Base-by-base conservation (phyloP, 2,113 vertebrate genomes). In the Proteles cristata region DNA sequence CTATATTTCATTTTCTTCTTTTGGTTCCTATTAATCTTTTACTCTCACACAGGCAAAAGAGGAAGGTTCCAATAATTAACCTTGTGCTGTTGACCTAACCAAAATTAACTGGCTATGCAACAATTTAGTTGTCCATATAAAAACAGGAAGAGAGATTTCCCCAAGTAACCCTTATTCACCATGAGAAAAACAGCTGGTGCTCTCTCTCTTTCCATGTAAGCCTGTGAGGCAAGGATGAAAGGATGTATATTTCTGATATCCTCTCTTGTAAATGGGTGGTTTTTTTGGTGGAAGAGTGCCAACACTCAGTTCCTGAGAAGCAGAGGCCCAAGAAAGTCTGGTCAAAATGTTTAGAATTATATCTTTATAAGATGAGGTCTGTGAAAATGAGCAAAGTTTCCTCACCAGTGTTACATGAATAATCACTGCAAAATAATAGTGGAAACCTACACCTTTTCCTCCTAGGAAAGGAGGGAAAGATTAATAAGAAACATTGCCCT, bases 91-190 rank as follows among this genome's bases (percentile, higher is more conserved):
- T 99, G 98, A 98, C 98, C 98, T 98, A 98, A 98, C 98, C 98
- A 98, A 98, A 99, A 99, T 99, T 98, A 99, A 99, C 98, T 98
- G 97, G 97, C 98, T 98, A 98, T 97, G 98, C 97, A 98, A 98
- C 98, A 98, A 98, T 98, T 98, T 98, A 98, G 98, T 97, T 98
- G 98, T 98, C 98, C 98, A 93, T 99, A 98, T 98, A 98, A 99
- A 99, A 99, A 99, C 99, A 99, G 99, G 99, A 99, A 99, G 98
- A 97, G 98, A 98, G 98, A 98, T 99, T 99, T 99, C 99, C 99
- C 99, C 98, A 99, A 99, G 99, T 98, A 99, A 98, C 98, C 98
- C 98, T 99, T 98, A 98, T 98, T 98, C 98, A 98, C 98, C 98
- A 99, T 98, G 98, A 99, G 98, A 99, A 99, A 99, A 99, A 98